Conservation (phyloP, 2,888 invertebrate species). For the Trichopria drosophilae region DNA sequence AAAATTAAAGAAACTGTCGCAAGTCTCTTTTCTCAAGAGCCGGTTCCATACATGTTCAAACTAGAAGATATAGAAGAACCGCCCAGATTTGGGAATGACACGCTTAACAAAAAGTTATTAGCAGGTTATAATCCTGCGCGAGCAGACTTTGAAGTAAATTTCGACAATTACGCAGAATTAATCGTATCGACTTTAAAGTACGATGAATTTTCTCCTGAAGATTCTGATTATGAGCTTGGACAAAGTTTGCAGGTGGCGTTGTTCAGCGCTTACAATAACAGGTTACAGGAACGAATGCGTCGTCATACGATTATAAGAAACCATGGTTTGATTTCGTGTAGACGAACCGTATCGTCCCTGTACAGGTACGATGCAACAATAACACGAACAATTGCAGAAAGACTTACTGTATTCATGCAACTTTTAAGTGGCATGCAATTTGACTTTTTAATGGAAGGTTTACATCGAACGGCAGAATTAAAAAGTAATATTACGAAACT, state of each 20-base stretch:
- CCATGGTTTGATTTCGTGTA: constrained; percentile 78
- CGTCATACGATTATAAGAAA: constrained; percentile 73
- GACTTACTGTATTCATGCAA: constrained; percentile 74
- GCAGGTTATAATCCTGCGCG: constrained; percentile 85
- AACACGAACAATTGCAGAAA: constrained; percentile 63
- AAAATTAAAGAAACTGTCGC: constrained; percentile 64
- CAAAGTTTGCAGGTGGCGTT: constrained; percentile 71
- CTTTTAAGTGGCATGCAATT: constrained; percentile 73
- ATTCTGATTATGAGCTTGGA: constrained; percentile 61
- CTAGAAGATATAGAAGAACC: constrained; percentile 73
- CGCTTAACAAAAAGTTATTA: constrained; percentile 65
- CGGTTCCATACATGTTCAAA: constrained; percentile 68
- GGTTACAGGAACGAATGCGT: constrained; percentile 73
- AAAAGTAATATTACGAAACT: constrained; percentile 66
- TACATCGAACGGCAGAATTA: constrained; percentile 72
- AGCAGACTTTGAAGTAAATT: constrained; percentile 83
- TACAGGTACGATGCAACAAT: constrained; percentile 71
- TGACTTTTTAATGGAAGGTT: constrained; percentile 76
- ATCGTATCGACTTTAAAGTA: constrained; percentile 59
- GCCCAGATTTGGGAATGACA: constrained; percentile 64
- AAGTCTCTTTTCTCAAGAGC: constrained; percentile 64
- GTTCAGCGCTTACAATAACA: constrained; percentile 74
- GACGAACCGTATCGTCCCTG: constrained; percentile 71
- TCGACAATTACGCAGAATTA: constrained; percentile 80
- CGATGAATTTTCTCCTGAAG: constrained; percentile 58